Conservation (phyloP, 2,113 vertebrate species). For the Noctilio leporinus region DNA sequence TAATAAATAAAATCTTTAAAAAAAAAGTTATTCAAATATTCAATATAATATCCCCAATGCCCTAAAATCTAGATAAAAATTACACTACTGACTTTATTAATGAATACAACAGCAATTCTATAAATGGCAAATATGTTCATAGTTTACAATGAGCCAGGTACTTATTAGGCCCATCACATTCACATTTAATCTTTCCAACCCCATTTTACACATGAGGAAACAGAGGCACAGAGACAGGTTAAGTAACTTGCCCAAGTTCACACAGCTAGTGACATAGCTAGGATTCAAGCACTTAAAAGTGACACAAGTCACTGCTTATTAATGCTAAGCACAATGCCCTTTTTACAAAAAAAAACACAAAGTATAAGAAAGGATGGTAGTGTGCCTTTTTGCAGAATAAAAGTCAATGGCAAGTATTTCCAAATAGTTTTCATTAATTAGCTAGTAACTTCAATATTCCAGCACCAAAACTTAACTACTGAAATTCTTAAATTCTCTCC, state of each 20-base stretch:
- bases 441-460: background rate
- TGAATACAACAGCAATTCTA: background rate
- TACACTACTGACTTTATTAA: background rate
- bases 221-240: background rate
- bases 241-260: background rate
- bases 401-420: constrained; percentile 2
- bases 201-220: background rate
- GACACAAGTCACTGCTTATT: background rate
- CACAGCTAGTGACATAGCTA: background rate
- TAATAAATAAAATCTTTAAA: too few relatives aligned
- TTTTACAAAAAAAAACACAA: background rate
- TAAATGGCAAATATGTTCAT: background rate
- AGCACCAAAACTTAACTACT: constrained; percentile 20
- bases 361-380: background rate
- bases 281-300: background rate
- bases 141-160: background rate
- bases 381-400: background rate
- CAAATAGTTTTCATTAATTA: constrained; percentile 23
- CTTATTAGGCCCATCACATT: background rate
- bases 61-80: background rate
- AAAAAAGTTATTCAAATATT: constrained; percentile 18
- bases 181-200: background rate
- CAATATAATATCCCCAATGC: background rate
- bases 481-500: constrained; percentile 37
- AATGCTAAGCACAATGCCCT: background rate